Conservation (phyloP, 2,797 vertebrate genomes). For the Melanogrammus aeglefinus region DNA sequence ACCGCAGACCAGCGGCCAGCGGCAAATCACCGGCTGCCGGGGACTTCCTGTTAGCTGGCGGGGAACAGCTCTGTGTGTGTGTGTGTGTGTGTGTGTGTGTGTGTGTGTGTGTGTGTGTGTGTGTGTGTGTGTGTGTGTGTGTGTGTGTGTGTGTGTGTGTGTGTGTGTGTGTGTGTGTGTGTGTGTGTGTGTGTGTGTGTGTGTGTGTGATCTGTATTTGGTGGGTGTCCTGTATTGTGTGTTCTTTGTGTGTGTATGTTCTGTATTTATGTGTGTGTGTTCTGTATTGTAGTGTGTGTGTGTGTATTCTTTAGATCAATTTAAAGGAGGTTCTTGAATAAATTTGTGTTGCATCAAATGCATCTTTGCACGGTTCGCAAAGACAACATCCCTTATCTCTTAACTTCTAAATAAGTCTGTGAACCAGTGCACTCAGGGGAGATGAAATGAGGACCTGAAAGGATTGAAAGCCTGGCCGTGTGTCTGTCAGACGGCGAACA, state of each 20-base stretch:
- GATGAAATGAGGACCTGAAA: neutral
- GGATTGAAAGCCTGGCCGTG: neutral
- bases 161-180: too few species aligned
- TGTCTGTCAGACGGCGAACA: neutral
- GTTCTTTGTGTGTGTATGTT: neutral
- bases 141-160: too few species aligned
- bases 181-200: neutral
- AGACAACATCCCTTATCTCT: too few species aligned
- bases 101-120: neutral
- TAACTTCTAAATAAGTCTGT: too few species aligned
- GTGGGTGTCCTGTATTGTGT: neutral
- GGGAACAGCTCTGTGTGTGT: neutral
- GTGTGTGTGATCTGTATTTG: neutral
- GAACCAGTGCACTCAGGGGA: too few species aligned
- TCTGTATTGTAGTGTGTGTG: neutral
- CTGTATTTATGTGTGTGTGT: too few species aligned
- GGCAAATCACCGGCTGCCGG: neutral
- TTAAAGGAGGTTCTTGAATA: too few species aligned
- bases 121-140: neutral
- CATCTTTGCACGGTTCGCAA: too few species aligned
- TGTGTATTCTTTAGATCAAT: too few species aligned
- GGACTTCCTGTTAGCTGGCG: too few species aligned
- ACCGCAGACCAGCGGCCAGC: slow-evolving; percentile 22
- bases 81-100: too few species aligned
- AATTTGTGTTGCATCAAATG: too few species aligned